These are phyloP conservation scores for Mactromeris polynyma DNA, from an alignment of 2,888 invertebrate species.

Conservation along the genomic window DNA sequence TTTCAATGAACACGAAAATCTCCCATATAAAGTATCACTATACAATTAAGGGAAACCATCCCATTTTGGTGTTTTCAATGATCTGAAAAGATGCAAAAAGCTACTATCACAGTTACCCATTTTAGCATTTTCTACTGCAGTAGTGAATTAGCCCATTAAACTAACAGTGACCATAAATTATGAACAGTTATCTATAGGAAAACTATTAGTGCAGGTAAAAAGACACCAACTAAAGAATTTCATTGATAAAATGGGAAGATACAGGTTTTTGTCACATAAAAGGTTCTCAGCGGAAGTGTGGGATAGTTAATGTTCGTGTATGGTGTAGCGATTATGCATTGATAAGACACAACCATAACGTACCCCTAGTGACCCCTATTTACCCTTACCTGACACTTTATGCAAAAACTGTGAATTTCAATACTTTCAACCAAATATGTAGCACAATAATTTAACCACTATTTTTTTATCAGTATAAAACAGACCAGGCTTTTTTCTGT, in stretches of 20 bases:
- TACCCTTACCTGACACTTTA: not conserved
- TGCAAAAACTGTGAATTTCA: no score
- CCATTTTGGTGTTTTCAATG: constrained; percentile 16
- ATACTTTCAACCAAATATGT: no score
- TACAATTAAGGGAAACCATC: constrained; percentile 23
- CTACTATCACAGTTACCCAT: not conserved
- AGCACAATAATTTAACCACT: no score
- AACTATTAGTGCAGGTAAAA: constrained; percentile 41
- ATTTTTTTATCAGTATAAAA: no score
- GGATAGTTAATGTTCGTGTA: constrained; percentile 41
- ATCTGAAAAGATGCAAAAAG: not conserved
- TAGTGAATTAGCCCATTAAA: not conserved
- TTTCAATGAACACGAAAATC: constrained; percentile 51
- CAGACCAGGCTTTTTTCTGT: no score
- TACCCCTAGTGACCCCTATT: not conserved
- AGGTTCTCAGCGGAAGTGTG: constrained; percentile 23
- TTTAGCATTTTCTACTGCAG: not conserved
- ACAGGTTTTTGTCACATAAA: constrained; percentile 37
- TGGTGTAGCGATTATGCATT: constrained; percentile 23
- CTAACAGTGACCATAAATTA: constrained; percentile 33
- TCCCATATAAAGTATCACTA: constrained; percentile 32
- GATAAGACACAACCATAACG: constrained; percentile 24
- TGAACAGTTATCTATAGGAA: constrained; percentile 24
- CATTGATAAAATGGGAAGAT: constrained; percentile 42
- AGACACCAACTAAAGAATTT: constrained; percentile 45